phyloP scores from a whole-genome alignment of 2,797 vertebrate genomes.

The Hyperoplus immaculatus region DNA sequence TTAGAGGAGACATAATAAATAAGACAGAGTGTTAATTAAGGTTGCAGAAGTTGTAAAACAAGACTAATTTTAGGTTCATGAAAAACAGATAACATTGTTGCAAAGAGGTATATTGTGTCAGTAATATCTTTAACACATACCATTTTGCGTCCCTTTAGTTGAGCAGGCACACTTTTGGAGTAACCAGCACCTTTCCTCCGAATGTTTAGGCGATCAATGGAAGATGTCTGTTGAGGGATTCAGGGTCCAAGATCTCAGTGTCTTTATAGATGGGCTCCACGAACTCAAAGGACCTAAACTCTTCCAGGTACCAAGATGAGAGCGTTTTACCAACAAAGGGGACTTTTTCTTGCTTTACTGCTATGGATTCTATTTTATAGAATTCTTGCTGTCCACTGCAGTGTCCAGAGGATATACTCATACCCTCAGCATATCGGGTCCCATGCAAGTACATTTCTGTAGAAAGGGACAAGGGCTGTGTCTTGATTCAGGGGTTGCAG shows the following conservation, averaged over 20 bases:
- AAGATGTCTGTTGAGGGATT: conserved; percentile 29
- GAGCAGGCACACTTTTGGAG: conserved; percentile 2
- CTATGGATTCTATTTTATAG: conserved; percentile 28
- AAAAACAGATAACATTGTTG: not conserved
- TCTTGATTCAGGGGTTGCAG: no score
- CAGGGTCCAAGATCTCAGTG: conserved; percentile 29
- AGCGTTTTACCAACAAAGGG: conserved; percentile 41
- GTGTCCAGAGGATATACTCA: conserved; percentile 50
- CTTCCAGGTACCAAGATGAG: conserved; percentile 54
- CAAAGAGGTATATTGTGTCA: not conserved
- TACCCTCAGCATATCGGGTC: conserved; percentile 35
- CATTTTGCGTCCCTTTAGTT: not conserved
- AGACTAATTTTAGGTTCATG: not conserved
- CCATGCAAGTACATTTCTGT: conserved; percentile 49
- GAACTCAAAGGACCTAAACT: conserved; percentile 51
- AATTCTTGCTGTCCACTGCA: conserved; percentile 50
- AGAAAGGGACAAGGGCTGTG: conserved; percentile 20
- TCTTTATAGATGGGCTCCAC: conserved; percentile 12
- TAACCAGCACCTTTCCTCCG: conserved; percentile 36
- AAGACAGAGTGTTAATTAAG: not conserved
- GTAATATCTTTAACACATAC: not conserved
- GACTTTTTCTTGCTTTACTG: conserved; percentile 31
- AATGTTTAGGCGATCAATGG: conserved; percentile 37
- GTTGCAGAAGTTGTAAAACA: not conserved
- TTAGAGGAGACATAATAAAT: not conserved